These are phyloP conservation scores for Hydrocynus forskahlii DNA, from an alignment of 2,797 vertebrate species.

Conservation along the genomic window DNA sequence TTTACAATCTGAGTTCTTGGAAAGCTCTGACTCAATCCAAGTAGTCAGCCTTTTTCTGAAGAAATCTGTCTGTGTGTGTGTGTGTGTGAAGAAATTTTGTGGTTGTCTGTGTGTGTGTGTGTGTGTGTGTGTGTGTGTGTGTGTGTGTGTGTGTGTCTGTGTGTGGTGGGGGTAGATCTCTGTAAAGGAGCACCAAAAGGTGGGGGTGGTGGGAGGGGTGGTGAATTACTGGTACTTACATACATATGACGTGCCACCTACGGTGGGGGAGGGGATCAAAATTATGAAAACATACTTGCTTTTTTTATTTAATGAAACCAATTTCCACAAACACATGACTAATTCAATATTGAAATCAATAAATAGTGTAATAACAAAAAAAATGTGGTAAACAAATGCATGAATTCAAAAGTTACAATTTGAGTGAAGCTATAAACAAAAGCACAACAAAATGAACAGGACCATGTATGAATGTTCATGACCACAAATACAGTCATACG, in stretches of 20 bases:
- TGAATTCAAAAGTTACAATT: not conserved
- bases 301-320: slow-evolving; percentile 9
- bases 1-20: slow-evolving; percentile 39
- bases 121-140: not conserved
- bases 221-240: slow-evolving; percentile 71
- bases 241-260: slow-evolving; percentile 73
- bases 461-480: not conserved
- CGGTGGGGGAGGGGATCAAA: slow-evolving; percentile 40
- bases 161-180: slow-evolving; percentile 45
- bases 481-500: not conserved
- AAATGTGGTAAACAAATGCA: not conserved
- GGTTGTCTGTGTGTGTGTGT: not conserved
- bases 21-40: slow-evolving; percentile 46
- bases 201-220: not conserved
- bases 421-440: not conserved
- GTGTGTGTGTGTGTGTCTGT: not conserved
- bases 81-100: not conserved
- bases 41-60: slow-evolving; percentile 34
- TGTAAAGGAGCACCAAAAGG: not conserved
- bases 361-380: not conserved
- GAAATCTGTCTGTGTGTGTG: slow-evolving; percentile 25
- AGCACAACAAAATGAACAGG: not conserved
- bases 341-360: not conserved
- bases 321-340: slow-evolving; percentile 15
- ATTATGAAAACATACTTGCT: slow-evolving; percentile 41